phyloP scores from a whole-genome alignment of 2,113 vertebrate species.

The Lepidothrix coronata region DNA sequence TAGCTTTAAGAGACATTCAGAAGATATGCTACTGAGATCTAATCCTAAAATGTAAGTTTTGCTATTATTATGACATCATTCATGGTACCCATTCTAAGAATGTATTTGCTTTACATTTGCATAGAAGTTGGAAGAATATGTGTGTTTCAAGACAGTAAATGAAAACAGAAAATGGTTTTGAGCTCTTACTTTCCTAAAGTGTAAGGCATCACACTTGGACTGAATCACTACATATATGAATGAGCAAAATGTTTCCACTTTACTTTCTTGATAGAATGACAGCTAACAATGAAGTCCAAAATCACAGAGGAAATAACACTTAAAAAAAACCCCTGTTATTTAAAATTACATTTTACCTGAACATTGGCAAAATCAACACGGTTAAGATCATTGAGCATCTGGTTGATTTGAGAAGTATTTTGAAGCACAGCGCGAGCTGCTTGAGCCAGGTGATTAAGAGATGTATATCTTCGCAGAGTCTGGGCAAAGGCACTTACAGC shows the following conservation, averaged over 20 bases:
- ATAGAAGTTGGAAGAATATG: not conserved
- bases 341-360: slow-evolving; percentile 80
- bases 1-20: not conserved
- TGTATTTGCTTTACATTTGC: not conserved
- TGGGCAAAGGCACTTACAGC: slow-evolving; percentile 99
- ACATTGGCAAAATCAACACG: slow-evolving; percentile 98
- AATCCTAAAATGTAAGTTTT: not conserved
- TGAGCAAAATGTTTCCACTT: not conserved
- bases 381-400: slow-evolving; percentile 99
- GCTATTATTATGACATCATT: not conserved
- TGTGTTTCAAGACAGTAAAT: not conserved
- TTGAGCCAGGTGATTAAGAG: slow-evolving; percentile 98
- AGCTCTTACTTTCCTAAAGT: not conserved
- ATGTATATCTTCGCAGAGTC: slow-evolving; percentile 97
- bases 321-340: not conserved
- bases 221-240: not conserved
- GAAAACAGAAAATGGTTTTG: not conserved
- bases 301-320: not conserved
- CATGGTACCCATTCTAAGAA: not conserved
- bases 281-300: not conserved
- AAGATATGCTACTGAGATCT: not conserved
- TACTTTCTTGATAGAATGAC: not conserved
- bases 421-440: slow-evolving; percentile 96
- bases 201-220: not conserved
- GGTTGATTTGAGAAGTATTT: slow-evolving; percentile 99